Base-by-base conservation (phyloP, 2,113 vertebrate genomes). In the Platysteira castanea region DNA sequence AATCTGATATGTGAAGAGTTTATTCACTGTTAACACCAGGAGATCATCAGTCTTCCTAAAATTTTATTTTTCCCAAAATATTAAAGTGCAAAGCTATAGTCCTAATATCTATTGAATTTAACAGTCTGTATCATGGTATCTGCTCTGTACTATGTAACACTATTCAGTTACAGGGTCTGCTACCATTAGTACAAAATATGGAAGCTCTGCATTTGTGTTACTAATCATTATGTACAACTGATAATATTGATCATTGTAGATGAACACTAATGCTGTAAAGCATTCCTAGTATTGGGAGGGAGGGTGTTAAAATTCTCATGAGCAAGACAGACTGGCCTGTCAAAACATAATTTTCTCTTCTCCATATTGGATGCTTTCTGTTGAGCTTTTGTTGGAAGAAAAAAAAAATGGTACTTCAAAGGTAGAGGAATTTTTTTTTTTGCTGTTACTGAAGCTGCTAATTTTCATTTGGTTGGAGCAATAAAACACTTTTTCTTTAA, bases 401-500 rank as follows among this genome's bases (percentile, higher is more conserved):
- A 64, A 83, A 47, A 83, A 56, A 52, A n/a, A n/a, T 41, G 7
- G 31, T 87, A 27, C 9, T 47, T 75, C 61, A 76, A 47, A 92
- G 42, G 31, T 73, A 89, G 31, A 64, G 20, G 16, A 7, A 18
- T 57, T 42, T 52, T 53, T 53, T 42, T 80, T 59, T n/a, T n/a
- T n/a, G 3, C 57, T 73, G 12, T 46, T 84, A 15, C 28, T 61
- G 42, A 68, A 87, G 44, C 54, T 56, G 39, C 83, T 97, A 84
- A 69, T 89, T 92, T 92, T 95, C 41, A 39, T 75, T 17, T 89
- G 59, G 28, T 75, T 87, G 78, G 39, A 79, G 44, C 60, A 91
- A 69, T 93, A 90, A 94, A 95, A 91, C 49, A 18, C 35, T 69
- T 92, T 81, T 86, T 77, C 33, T 83, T 95, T 95, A 75, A 44